phyloP scores from a whole-genome alignment of 1,140 invertebrate genomes.

The Bombus sylvicola region DNA sequence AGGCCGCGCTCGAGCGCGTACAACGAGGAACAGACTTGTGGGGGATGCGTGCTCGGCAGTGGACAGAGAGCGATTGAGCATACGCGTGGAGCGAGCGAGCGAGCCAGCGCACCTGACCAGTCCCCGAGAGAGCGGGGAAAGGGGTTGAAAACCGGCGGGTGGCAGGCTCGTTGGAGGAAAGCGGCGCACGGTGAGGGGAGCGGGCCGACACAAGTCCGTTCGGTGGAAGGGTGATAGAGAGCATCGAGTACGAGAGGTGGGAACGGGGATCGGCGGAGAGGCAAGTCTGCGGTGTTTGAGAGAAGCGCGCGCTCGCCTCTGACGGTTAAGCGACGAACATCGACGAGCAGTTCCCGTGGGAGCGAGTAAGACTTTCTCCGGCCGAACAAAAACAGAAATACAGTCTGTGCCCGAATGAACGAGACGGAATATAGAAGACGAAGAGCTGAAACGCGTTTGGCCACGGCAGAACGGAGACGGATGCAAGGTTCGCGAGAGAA shows the following conservation, averaged over 20 bases:
- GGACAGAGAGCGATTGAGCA: slow-evolving; percentile 65
- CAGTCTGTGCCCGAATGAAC: slow-evolving; percentile 50
- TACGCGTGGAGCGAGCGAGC: slow-evolving; percentile 37
- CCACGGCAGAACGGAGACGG: slow-evolving; percentile 54
- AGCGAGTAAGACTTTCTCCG: slow-evolving; percentile 46
- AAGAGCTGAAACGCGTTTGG: slow-evolving; percentile 21
- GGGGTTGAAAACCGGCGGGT: slow-evolving; percentile 53
- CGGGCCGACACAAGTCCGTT: slow-evolving; percentile 19
- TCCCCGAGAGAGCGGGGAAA: slow-evolving; percentile 36
- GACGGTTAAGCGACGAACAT: slow-evolving; percentile 63
- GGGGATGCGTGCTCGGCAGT: slow-evolving; percentile 66
- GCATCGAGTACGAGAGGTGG: slow-evolving; percentile 34
- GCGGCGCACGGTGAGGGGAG: slow-evolving; percentile 39
- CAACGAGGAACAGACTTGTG: slow-evolving; percentile 61
- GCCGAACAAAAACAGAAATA: slow-evolving; percentile 35
- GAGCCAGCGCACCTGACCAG: slow-evolving; percentile 64
- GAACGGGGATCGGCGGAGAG: slow-evolving; percentile 46
- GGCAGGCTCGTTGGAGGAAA: slow-evolving; percentile 42
- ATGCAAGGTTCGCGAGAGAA: slow-evolving; percentile 56
- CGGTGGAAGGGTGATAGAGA: slow-evolving; percentile 46
- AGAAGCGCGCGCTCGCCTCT: slow-evolving; percentile 62
- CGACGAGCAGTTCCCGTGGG: slow-evolving; percentile 33
- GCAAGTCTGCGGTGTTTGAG: slow-evolving; percentile 65
- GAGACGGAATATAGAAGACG: slow-evolving; percentile 47
- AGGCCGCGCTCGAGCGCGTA: slow-evolving; percentile 58